Percentiles rank a stretch among this genome's conserved stretches.
These are phyloP conservation scores for Auanema sp. DNA, from an alignment of 2,888 invertebrate genomes.

Conservation along the genomic window DNA sequence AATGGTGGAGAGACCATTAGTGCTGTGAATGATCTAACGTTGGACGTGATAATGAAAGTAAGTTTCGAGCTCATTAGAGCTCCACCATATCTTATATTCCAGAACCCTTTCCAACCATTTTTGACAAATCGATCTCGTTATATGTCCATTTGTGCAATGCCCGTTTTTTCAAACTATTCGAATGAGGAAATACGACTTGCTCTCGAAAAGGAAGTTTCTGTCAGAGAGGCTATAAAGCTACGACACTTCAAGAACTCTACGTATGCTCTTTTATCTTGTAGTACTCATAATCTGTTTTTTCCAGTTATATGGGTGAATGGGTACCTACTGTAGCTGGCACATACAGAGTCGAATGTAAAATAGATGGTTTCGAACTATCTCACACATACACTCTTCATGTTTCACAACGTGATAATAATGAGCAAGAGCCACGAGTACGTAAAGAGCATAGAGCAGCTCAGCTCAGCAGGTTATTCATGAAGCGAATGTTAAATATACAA, in stretches of 20 bases:
- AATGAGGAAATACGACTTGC: constrained; percentile 81
- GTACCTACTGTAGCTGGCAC: constrained; percentile 86
- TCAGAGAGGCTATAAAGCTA: constrained; percentile 81
- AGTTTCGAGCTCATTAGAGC: background rate
- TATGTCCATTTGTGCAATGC: constrained; percentile 92
- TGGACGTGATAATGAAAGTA: background rate
- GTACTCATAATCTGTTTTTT: background rate
- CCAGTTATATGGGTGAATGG: constrained; percentile 79
- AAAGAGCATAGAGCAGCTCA: constrained; percentile 15
- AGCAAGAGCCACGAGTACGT: constrained; percentile 5
- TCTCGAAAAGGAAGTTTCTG: constrained; percentile 13
- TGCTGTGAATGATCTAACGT: background rate
- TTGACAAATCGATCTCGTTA: constrained; percentile 69
- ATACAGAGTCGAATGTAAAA: constrained; percentile 81
- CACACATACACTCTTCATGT: constrained; percentile 51
- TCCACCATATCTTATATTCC: background rate
- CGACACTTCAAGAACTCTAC: constrained; percentile 79
- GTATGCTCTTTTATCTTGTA: constrained; percentile 60
- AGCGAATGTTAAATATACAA: too few species aligned
- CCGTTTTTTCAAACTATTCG: constrained; percentile 77
- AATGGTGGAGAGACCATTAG: constrained; percentile 5
- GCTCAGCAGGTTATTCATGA: constrained; percentile 10
- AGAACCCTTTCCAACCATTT: constrained; percentile 55
- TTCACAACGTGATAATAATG: constrained; percentile 12
- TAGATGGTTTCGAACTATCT: constrained; percentile 64